Conservation (phyloP, 2,888 invertebrate genomes). For the Agrochola macilenta region DNA sequence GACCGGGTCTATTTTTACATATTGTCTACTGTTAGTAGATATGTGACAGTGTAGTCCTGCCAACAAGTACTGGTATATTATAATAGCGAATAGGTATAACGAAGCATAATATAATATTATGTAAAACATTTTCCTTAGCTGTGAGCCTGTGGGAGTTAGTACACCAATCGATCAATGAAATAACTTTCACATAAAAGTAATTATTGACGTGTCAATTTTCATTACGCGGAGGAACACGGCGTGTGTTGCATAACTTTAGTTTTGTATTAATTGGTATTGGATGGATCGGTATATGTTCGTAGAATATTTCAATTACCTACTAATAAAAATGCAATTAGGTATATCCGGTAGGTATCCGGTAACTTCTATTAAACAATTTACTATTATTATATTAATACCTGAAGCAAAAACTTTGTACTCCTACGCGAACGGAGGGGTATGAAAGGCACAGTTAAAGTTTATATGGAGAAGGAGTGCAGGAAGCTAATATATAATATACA, state of each 20-base stretch:
- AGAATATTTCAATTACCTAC: background rate
- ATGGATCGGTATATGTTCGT: constrained; percentile 15
- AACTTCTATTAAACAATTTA: background rate
- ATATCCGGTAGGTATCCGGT: too few relatives aligned
- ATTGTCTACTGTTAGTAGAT: too few relatives aligned
- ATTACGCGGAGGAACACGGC: constrained; percentile 35
- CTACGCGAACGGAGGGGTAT: too few relatives aligned
- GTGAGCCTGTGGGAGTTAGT: constrained; percentile 5
- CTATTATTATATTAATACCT: too few relatives aligned
- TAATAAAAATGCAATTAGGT: background rate
- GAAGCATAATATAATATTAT: background rate
- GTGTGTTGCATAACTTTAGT: constrained; percentile 49
- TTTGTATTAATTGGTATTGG: constrained; percentile 39
- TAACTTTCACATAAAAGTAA: constrained; percentile 49
- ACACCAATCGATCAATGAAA: constrained; percentile 44
- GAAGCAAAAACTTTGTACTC: too few relatives aligned
- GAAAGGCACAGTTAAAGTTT: too few relatives aligned
- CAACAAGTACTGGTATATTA: background rate
- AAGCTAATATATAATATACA: too few relatives aligned
- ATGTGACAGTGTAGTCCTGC: background rate
- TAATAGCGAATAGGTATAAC: background rate
- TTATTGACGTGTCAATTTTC: constrained; percentile 52
- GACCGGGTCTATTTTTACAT: too few relatives aligned
- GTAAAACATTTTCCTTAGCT: background rate
- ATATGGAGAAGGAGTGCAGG: too few relatives aligned